Percentiles rank a stretch among this genome's conserved stretches.
Conservation (phyloP, 92 coral and sea anemone genomes). For the Actinostola sp. region DNA sequence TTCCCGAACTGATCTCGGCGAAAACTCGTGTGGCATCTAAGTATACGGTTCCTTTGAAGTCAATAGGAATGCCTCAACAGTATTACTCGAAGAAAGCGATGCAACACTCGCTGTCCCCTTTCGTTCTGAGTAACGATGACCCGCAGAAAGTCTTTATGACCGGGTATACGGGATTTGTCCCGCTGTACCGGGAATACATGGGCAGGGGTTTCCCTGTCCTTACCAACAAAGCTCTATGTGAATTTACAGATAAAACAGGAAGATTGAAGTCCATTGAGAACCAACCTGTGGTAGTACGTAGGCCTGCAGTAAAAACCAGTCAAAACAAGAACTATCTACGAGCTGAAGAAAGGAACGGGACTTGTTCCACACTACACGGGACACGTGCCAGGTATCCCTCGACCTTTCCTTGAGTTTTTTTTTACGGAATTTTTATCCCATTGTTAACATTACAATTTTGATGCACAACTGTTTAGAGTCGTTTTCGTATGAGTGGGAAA, state of each 20-base stretch:
- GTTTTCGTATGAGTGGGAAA: too few relatives aligned
- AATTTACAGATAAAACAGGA: conserved; percentile 81
- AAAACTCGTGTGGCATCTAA: conserved; percentile 68
- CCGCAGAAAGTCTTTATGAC: conserved; percentile 92
- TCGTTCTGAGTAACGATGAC: conserved; percentile 80
- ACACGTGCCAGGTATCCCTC: conserved; percentile 99
- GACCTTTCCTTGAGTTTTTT: too few relatives aligned
- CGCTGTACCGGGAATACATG: conserved; percentile 86
- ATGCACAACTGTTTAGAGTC: too few relatives aligned
- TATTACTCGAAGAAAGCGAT: conserved; percentile 73
- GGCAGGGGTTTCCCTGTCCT: conserved; percentile 89
- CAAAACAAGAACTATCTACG: conserved; percentile 86
- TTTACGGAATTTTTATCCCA: too few relatives aligned
- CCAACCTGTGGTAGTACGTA: conserved; percentile 77
- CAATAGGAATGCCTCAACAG: conserved; percentile 65
- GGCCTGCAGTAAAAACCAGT: conserved; percentile 68
- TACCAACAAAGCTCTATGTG: conserved; percentile 89
- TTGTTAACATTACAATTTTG: too few relatives aligned
- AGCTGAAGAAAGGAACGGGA: conserved; percentile 59
- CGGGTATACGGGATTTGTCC: conserved; percentile 98
- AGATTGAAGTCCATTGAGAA: conserved; percentile 67
- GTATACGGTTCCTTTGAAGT: conserved; percentile 78
- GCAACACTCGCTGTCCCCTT: conserved; percentile 94
- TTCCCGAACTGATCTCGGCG: conserved; percentile 58
- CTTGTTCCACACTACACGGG: conserved; percentile 98